These are phyloP conservation scores for Antrozous pallidus DNA, from an alignment of 2,797 vertebrate genomes.

Conservation along the genomic window DNA sequence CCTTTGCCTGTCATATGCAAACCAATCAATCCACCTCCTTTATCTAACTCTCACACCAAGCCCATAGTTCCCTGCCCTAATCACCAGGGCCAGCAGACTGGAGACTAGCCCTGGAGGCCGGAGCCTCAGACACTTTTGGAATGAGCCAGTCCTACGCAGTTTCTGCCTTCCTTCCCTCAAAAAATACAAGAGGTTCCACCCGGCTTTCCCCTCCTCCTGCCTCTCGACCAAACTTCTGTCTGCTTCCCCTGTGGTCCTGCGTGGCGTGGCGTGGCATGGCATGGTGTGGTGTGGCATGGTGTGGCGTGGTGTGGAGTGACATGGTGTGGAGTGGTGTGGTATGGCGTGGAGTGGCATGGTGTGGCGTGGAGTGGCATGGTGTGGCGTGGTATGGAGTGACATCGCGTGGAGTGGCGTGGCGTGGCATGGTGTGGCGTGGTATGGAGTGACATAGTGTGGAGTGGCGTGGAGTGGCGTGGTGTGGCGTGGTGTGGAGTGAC, in stretches of 20 bases:
- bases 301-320: fast-evolving
- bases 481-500: fast-evolving
- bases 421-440: fast-evolving
- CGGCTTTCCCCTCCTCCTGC: background rate
- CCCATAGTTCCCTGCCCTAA: background rate
- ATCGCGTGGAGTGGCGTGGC: no score
- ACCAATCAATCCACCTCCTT: background rate
- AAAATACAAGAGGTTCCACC: background rate
- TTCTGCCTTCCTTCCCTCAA: no score
- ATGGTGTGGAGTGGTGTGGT: fast-evolving
- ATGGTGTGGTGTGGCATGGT: fast-evolving
- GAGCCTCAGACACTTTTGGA: background rate
- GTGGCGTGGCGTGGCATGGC: fast-evolving
- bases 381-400: fast-evolving
- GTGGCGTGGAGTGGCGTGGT: fast-evolving
- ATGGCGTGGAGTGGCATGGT: fast-evolving
- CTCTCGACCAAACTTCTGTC: background rate
- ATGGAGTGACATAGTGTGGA: no score
- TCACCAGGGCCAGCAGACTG: background rate
- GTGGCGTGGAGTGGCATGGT: fast-evolving
- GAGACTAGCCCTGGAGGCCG: background rate
- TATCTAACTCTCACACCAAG: background rate
- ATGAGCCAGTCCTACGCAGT: no score
- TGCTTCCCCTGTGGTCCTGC: background rate
- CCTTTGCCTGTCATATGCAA: background rate